These are phyloP conservation scores for Oncorhynchus tshawytscha DNA, from an alignment of 2,113 vertebrate genomes.

Conservation along the genomic window DNA sequence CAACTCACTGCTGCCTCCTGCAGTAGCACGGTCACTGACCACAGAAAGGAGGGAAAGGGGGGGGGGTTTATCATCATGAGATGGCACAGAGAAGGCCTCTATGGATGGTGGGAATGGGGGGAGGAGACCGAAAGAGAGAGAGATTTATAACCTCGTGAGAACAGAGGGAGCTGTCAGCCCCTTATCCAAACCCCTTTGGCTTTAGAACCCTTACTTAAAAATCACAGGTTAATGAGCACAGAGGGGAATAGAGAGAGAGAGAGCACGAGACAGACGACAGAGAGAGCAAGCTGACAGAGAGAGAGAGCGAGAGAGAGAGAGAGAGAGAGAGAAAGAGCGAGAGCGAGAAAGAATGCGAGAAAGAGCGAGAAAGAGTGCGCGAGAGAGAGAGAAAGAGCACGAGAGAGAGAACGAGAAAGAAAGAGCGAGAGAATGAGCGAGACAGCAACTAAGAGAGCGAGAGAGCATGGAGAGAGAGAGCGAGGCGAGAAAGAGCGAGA, in stretches of 20 bases:
- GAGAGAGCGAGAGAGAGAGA: too few species aligned
- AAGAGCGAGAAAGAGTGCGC: neutral
- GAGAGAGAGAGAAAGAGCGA: too few species aligned
- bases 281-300: neutral
- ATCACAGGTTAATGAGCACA: slow-evolving; percentile 48
- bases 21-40: neutral
- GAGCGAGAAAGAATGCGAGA: too few species aligned
- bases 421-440: too few species aligned
- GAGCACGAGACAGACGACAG: too few species aligned
- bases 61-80: slow-evolving; percentile 4
- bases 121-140: slow-evolving; percentile 21
- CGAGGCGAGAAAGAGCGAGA: neutral
- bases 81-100: slow-evolving; percentile 4
- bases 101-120: slow-evolving; percentile 53
- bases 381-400: too few species aligned
- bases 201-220: slow-evolving; percentile 44
- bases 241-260: neutral
- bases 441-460: too few species aligned
- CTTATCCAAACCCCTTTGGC: slow-evolving; percentile 38
- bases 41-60: neutral
- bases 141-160: slow-evolving; percentile 62
- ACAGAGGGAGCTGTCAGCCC: slow-evolving; percentile 7
- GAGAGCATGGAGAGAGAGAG: too few species aligned
- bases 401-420: too few species aligned
- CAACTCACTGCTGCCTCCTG: neutral